A percentile compares a stretch with the other conserved stretches of the same genome.
These are phyloP conservation scores for Aramus guarauna DNA, from an alignment of 2,113 vertebrate genomes.

Conservation along the genomic window DNA sequence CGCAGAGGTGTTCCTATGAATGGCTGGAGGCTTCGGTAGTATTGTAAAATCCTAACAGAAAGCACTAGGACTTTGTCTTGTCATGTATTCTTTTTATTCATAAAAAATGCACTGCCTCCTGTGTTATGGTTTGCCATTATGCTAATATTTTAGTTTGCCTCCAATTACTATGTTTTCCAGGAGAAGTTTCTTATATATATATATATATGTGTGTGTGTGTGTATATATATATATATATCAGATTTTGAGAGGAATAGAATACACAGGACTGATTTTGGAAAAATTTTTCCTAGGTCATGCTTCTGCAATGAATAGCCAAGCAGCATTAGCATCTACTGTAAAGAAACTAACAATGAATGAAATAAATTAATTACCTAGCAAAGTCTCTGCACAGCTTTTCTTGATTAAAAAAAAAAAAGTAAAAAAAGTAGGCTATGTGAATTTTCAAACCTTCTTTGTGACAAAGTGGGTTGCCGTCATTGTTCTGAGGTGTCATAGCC, in stretches of 20 bases:
- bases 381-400: neutral
- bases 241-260: neutral
- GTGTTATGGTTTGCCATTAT: neutral
- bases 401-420: neutral
- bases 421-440: neutral
- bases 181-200: neutral
- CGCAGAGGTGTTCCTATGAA: neutral
- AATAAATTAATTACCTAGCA: neutral
- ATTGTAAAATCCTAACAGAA: neutral
- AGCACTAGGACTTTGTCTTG: neutral
- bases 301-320: neutral
- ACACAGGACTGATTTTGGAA: neutral
- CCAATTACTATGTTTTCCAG: neutral
- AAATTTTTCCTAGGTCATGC: neutral
- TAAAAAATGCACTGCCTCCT: neutral
- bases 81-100: neutral
- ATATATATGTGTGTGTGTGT: neutral
- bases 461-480: neutral
- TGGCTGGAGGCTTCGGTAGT: no score
- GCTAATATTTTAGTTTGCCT: neutral
- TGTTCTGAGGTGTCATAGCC: neutral
- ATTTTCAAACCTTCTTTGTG: neutral
- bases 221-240: neutral
- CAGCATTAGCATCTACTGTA: neutral
- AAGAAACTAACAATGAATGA: neutral